Evolutionary conservation across 2,888 invertebrate genomes (phyloP), one percentile per base, ranked within the genome.

Genomic region (Dione vanillae): DNA sequence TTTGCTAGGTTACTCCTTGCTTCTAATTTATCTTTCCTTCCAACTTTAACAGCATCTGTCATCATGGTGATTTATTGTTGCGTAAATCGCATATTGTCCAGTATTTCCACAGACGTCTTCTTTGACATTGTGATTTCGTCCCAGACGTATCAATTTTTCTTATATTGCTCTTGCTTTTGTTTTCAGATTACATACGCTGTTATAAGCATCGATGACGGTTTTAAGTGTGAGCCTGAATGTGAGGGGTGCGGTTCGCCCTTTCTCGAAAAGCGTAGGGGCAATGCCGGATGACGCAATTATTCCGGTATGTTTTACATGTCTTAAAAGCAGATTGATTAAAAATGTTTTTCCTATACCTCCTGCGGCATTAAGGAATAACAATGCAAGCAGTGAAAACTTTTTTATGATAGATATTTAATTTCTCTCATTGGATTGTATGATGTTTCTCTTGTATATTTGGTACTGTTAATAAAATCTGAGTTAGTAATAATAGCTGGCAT

Each of bases 181-280:
- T 79, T 79, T 69, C 77, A 79, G 76, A 78, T 72, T 75, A 75
- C 76, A 78, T 72, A 78, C 70, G 73, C 76, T 77, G 74, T 68
- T 75, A 75, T 70, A 72, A 71, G 76, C 75, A 71, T 77, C 77
- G 56, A 71, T 79, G 70, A 71, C 71, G 71, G 74, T 75, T 76
- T 76, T 78, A 68, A 78, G 66, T 64, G 83, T 83, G 56, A 83
- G 77, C 68, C 82, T 83, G 71, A 85, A 83, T 67, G 78, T 75
- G 35, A 81, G 81, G 68, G 85, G 85, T 61, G 81, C 81, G 51
- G 83, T 88, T 77, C 82, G 75, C 41, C 83, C 85, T 70, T 84
- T 81, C 74, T 80, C 77, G 49, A 90, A 77, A 65, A 90, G 77
- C 52, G 82, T 85, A 62, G 88, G 74, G 40, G 75, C 75, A 65